Conservation (phyloP, 1,140 invertebrate species). For the Thereuonema tuberculata region DNA sequence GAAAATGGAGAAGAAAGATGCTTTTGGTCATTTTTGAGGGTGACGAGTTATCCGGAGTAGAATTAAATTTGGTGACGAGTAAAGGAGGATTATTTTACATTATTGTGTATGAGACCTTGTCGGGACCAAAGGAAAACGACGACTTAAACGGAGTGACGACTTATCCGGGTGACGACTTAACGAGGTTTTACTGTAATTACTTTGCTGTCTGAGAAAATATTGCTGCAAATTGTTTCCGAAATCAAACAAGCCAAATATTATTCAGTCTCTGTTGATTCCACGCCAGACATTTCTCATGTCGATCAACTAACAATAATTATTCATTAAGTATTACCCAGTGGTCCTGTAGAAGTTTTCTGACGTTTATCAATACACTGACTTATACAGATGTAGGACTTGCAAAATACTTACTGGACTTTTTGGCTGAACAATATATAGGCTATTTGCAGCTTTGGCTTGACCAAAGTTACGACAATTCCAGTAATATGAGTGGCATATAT, state of each 20-base stretch:
- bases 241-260: constrained; percentile 19
- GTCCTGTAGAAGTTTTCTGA: constrained; percentile 15
- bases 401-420: neutral
- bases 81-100: too few relatives aligned
- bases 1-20: too few relatives aligned
- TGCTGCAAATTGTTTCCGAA: neutral
- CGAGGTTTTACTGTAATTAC: too few relatives aligned
- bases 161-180: too few relatives aligned
- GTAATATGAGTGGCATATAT: neutral
- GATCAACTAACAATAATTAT: constrained; percentile 19
- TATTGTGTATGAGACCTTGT: too few relatives aligned
- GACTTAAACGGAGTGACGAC: too few relatives aligned
- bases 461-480: neutral
- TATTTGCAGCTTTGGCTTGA: neutral
- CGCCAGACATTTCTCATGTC: constrained; percentile 18
- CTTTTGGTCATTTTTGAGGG: too few relatives aligned
- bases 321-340: constrained; percentile 12
- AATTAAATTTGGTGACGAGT: too few relatives aligned
- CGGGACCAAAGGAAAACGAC: too few relatives aligned
- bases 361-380: constrained; percentile 5
- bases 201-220: too few relatives aligned
- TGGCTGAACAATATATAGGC: too few relatives aligned
- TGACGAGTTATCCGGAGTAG: too few relatives aligned
- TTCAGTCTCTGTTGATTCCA: constrained; percentile 20
- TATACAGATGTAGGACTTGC: neutral